Evolutionary conservation across 2,888 invertebrate genomes (phyloP), one percentile per base, ranked within the genome.

Genomic region (Ecliptopera silaceata): DNA sequence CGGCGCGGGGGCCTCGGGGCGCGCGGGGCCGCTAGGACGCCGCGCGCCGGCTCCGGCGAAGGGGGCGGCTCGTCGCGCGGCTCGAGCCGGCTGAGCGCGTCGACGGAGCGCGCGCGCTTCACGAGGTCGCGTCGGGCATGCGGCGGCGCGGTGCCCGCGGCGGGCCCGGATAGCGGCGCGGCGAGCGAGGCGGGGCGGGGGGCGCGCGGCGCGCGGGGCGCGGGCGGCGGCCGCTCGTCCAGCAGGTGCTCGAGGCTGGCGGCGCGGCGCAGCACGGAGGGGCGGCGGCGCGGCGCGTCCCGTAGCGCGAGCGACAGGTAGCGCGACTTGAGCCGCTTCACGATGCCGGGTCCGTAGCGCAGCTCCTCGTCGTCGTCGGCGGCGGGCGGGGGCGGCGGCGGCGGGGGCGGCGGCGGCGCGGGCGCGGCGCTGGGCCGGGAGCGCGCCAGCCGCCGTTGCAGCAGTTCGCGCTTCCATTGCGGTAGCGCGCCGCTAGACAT

Each of bases 271-370:
- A 96, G 91, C 61, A 96, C 94, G 12, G 95, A 94, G 5, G 94
- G 94, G 3, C 96, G 92, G 38, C 93, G 93, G 32, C 92, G 92
- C 69, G 93, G 93, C 38, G 94, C 93, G 71, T 96, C 96, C n/a
- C 97, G 93, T 61, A 97, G 86, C 8, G 97, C 96, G 65, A 97
- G 92, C 81, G 96, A 96, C 63, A 97, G 93, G 82, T 97, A 97
- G 77, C 96, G 95, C 78, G 96, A 96, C 80, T 96, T 95, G 67
- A 97, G 93, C 72, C 95, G 95, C 76, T 96, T 96, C 34, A 97
- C 97, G 77, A 97, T 97, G 56, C 97, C 97, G 48, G 97, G 97
- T 0, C 97, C 97, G 90, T 97, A 97, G 77, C 95, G 95, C 56
- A 97, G 90, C 80, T 97, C 97, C 84, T 97, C 97, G 67, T 86